Evolutionary conservation across 2,797 vertebrate species (phyloP).

Genomic region (Calcarius lapponicus): DNA sequence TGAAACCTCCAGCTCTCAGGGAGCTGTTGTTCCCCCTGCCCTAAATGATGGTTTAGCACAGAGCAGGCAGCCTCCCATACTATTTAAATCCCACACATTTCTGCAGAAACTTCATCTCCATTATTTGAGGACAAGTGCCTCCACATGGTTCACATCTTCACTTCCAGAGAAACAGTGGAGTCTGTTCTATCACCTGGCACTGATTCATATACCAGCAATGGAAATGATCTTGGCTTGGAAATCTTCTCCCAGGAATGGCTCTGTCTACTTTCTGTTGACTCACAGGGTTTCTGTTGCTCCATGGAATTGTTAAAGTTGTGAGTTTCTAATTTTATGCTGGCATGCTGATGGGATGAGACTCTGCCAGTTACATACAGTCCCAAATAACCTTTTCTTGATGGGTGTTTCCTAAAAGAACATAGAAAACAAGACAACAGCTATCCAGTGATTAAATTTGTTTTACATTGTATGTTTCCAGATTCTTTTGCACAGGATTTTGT

Average conservation of each 20-base stretch:
- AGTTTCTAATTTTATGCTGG: conserved; percentile 58
- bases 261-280: conserved; percentile 46
- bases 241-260: conserved; percentile 22
- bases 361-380: conserved; percentile 57
- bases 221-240: conserved; percentile 43
- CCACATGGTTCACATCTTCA: conserved; percentile 20
- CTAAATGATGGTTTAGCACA: neutral
- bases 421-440: neutral
- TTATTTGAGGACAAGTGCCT: conserved; percentile 18
- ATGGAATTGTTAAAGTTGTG: conserved; percentile 31
- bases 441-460: neutral
- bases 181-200: conserved; percentile 43
- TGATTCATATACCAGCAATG: conserved; percentile 38
- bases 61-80: neutral
- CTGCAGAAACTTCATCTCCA: neutral
- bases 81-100: neutral
- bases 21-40: neutral
- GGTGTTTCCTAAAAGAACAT: neutral
- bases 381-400: conserved; percentile 25
- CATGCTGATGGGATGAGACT: neutral
- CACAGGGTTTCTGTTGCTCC: conserved; percentile 24
- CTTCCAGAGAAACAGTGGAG: conserved; percentile 28
- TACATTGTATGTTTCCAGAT: neutral
- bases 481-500: neutral
- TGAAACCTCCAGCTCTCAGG: neutral